Percentiles rank a stretch among this genome's conserved stretches.
These are phyloP conservation scores for Carettochelys insculpta DNA, from an alignment of 2,113 vertebrate genomes.

Conservation along the genomic window DNA sequence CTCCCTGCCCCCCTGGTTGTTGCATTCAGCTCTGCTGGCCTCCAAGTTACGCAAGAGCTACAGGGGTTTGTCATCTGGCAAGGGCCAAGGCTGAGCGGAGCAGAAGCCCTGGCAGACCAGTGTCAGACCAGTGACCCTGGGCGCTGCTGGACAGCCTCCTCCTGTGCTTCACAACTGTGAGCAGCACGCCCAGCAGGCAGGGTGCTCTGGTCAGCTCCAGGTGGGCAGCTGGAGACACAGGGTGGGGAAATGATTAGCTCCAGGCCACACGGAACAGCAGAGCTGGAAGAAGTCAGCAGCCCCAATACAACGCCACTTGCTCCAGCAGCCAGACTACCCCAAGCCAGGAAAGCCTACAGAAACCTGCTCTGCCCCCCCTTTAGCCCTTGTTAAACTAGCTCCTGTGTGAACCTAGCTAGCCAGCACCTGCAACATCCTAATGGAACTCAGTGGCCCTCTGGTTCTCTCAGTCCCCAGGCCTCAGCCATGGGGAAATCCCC, in stretches of 20 bases:
- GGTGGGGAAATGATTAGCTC: neutral
- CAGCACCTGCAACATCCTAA: no score
- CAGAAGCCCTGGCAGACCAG: neutral
- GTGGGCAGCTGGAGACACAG: no score
- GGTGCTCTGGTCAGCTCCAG: neutral
- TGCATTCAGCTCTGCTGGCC: neutral
- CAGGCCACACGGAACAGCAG: neutral
- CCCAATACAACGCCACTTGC: neutral
- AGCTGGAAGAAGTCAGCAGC: neutral
- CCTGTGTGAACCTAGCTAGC: neutral
- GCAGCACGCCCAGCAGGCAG: neutral
- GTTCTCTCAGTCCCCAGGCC: neutral
- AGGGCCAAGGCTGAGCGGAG: neutral
- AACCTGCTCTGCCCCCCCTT: neutral
- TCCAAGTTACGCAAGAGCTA: neutral
- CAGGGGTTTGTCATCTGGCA: fast-evolving
- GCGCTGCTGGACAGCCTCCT: neutral
- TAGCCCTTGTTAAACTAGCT: fast-evolving
- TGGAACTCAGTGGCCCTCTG: fast-evolving
- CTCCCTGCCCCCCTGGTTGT: no score
- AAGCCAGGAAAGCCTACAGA: no score
- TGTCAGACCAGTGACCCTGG: no score
- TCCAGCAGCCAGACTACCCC: neutral
- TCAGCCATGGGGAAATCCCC: neutral
- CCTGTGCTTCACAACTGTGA: neutral